Percentiles rank a stretch among this genome's conserved stretches.
These are phyloP conservation scores for Mastomys natalensis DNA, from an alignment of 2,113 vertebrate species.

Conservation along the genomic window DNA sequence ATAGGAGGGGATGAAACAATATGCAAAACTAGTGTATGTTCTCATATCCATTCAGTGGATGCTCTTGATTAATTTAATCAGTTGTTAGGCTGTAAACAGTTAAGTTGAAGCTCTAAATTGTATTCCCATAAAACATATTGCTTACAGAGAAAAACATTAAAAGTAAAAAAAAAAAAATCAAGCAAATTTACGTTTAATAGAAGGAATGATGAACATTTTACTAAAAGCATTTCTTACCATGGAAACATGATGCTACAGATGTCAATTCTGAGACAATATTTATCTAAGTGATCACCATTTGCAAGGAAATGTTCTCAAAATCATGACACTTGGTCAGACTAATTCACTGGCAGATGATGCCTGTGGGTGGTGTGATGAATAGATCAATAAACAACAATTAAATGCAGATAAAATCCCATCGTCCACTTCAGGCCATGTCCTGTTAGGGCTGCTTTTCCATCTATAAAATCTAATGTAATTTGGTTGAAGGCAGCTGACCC, in stretches of 20 bases:
- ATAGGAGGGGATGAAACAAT: neutral
- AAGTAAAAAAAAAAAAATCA: neutral
- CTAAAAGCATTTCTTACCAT: constrained; percentile 16
- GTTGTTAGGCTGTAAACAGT: neutral
- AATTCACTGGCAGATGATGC: neutral
- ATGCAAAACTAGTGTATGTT: neutral
- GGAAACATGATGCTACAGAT: neutral
- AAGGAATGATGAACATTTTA: neutral
- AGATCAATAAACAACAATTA: neutral
- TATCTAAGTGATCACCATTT: neutral
- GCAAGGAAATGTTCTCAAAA: constrained; percentile 1
- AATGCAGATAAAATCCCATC: neutral
- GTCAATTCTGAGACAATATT: neutral
- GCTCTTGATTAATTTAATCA: neutral
- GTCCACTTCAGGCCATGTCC: neutral
- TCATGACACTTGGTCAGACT: neutral
- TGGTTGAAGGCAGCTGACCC: neutral
- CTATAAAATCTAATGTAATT: constrained; percentile 13
- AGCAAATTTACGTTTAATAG: neutral
- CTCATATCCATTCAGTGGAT: neutral
- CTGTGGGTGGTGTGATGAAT: neutral
- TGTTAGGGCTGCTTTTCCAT: constrained; percentile 3
- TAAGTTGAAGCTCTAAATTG: neutral
- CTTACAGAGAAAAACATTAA: constrained; percentile 3
- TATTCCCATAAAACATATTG: neutral